Base-by-base conservation (phyloP, 2,113 vertebrate species). In the Rhinoptilus africanus region DNA sequence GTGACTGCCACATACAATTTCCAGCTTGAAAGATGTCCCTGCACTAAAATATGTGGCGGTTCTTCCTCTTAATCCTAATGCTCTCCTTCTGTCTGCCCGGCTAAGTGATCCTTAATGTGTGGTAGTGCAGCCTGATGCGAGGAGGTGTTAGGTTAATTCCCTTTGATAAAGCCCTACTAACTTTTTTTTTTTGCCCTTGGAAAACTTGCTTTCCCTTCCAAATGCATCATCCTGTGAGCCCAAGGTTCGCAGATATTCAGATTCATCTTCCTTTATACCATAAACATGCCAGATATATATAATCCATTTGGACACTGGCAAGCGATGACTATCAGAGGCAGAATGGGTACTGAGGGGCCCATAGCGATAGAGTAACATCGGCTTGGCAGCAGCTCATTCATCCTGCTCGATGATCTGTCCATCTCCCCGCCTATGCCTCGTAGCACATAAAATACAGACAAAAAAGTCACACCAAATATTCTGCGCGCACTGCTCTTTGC, bases 281-380 rank as follows among this genome's bases (percentile, higher is more conserved):
- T 94, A 97, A 97, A 96, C 94, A 97, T 93, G 93, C 95, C 94
- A 97, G 67, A 95, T 85, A 91, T 78, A 92, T 92, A 88, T 94
- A 97, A 96, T 95, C 80, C 87, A 95, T 93, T 97, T 95, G 95
- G 94, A 96, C 95, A 83, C 89, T 85, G 91, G 96, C 96, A 97
- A 97, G 91, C 57, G 96, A 96, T 96, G 95, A 93, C 96, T 96
- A 82, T 97, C 89, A 95, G 89, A 96, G 74, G 84, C 84, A 92
- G 96, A 96, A 96, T 96, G 89, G 93, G 93, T 96, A 91, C 91
- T 96, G 96, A 97, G 95, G 87, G 94, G 95, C 93, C 94, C 67
- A 80, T 93, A 92, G 95, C 69, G 92, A 91, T 26, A 82, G 89
- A 89, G 94, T 87, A 95, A 92, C 96, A 92, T 94, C 34, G 28